These are phyloP conservation scores for Apamea crenata DNA, from an alignment of 2,888 invertebrate genomes.

Conservation along the genomic window DNA sequence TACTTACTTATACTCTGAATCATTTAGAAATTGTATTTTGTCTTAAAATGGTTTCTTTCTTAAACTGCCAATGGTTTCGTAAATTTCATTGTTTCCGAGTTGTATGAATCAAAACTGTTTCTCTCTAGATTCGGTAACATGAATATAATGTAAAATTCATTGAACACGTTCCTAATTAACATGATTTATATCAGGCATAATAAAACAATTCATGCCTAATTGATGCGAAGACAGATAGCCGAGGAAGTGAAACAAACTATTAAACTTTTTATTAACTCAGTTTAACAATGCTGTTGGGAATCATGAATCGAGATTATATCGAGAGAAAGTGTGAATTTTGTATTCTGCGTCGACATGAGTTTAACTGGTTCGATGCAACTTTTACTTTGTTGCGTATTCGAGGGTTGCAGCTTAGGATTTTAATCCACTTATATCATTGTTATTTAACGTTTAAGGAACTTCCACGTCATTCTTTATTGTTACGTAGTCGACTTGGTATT, in stretches of 20 bases:
- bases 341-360: conserved; percentile 71
- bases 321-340: conserved; percentile 75
- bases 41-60: conserved; percentile 5
- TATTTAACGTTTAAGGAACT: conserved; percentile 39
- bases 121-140: conserved; percentile 6
- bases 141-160: conserved; percentile 10
- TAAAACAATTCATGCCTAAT: conserved; percentile 28
- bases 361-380: conserved; percentile 72
- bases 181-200: conserved; percentile 20
- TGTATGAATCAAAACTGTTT: conserved; percentile 14
- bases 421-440: conserved; percentile 50
- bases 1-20: conserved; percentile 30
- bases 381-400: conserved; percentile 72
- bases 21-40: conserved; percentile 1
- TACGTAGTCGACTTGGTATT: conserved; percentile 27
- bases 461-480: conserved; percentile 25
- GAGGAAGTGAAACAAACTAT: conserved; percentile 49
- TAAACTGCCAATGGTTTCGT: background rate
- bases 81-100: conserved; percentile 10
- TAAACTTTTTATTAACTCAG: conserved; percentile 48
- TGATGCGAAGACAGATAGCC: conserved; percentile 26
- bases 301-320: conserved; percentile 59
- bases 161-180: conserved; percentile 28
- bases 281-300: conserved; percentile 63
- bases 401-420: conserved; percentile 57